Conservation (phyloP, 2,888 invertebrate species). For the Spilosoma lubricipeda region DNA sequence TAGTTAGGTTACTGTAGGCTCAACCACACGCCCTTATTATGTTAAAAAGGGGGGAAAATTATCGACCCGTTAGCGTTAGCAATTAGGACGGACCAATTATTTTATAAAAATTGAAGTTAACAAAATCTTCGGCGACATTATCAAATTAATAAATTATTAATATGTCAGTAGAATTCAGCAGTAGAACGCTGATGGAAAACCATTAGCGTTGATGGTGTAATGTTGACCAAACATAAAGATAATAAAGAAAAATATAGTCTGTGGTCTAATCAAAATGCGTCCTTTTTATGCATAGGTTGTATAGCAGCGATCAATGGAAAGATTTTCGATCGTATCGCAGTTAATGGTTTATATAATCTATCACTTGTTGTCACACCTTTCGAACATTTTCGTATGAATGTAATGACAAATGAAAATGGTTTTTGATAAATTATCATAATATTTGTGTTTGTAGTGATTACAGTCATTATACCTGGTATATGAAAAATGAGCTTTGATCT, state of each 20-base stretch:
- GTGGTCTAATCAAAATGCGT: constrained; percentile 31
- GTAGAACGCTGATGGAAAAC: background rate
- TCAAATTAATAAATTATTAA: background rate
- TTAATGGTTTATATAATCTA: constrained; percentile 72
- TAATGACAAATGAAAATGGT: constrained; percentile 45
- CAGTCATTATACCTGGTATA: constrained; percentile 6
- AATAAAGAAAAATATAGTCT: background rate
- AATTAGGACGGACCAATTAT: background rate
- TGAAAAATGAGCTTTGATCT: constrained; percentile 1
- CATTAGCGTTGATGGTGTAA: constrained; percentile 16
- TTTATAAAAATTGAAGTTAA: background rate
- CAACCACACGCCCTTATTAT: background rate
- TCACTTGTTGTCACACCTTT: constrained; percentile 68
- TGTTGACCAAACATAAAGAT: constrained; percentile 17
- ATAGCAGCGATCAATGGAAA: constrained; percentile 45
- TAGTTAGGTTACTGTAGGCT: background rate
- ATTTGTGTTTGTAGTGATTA: constrained; percentile 42
- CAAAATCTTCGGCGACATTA: background rate
- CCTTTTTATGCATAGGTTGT: constrained; percentile 32
- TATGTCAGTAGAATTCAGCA: background rate
- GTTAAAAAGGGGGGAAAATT: too few relatives aligned
- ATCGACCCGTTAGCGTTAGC: too few relatives aligned
- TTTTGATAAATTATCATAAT: constrained; percentile 40
- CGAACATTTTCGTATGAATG: constrained; percentile 39
- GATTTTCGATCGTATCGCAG: constrained; percentile 62